phyloP scores from a whole-genome alignment of 2,113 vertebrate species.

The Phrynosoma blainvillii region DNA sequence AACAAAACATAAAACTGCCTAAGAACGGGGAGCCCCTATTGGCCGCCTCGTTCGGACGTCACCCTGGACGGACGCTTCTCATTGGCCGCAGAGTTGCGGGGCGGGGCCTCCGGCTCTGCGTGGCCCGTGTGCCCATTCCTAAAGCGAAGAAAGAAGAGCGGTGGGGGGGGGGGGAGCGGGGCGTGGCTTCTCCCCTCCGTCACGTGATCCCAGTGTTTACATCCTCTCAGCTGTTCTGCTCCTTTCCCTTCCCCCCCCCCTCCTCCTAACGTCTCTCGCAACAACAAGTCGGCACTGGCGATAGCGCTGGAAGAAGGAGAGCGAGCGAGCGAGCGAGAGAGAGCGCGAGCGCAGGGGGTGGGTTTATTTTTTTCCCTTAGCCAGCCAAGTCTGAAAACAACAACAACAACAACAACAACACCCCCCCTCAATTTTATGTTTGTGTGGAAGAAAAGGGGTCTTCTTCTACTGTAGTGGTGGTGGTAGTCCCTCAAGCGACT shows the following conservation, averaged over 20 bases:
- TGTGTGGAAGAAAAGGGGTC: no score
- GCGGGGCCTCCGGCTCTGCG: not conserved
- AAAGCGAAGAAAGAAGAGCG: no score
- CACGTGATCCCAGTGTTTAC: conserved; percentile 72
- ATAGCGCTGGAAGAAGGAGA: not conserved
- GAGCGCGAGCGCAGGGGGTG: no score
- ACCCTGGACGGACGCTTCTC: not conserved
- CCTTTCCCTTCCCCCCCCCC: conserved; percentile 27
- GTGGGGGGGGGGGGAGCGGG: not conserved
- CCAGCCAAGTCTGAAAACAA: not conserved
- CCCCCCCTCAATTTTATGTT: no score
- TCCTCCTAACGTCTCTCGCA: not conserved
- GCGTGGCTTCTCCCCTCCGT: not conserved
- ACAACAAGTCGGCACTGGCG: not conserved
- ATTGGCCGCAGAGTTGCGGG: not conserved
- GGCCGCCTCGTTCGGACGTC: not conserved
- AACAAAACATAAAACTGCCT: not conserved
- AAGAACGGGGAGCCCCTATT: not conserved
- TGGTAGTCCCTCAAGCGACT: no score
- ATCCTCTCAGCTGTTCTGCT: conserved; percentile 71
- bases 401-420: no score
- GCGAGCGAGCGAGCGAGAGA: no score
- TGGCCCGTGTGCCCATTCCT: not conserved
- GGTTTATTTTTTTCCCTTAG: no score
- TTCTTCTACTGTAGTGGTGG: no score